phyloP scores from a whole-genome alignment of 2,113 vertebrate genomes.

The Cyprinodon variegatus region DNA sequence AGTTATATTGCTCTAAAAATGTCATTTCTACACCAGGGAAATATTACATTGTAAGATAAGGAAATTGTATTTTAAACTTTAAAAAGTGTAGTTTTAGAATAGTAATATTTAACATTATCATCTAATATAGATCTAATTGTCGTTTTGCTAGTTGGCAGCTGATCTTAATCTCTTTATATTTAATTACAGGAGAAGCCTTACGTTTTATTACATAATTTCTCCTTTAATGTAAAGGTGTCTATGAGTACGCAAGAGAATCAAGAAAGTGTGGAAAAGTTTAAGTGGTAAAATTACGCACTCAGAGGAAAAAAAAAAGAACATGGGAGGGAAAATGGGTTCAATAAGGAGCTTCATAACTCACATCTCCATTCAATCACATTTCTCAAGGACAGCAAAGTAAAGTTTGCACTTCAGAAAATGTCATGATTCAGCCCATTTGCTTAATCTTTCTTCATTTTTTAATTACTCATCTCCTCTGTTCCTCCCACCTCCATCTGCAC shows the following conservation, averaged over 20 bases:
- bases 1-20: not conserved
- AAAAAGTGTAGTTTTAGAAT: not conserved
- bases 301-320: constrained; percentile 22
- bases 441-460: constrained; percentile 10
- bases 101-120: not conserved
- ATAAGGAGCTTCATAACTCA: not conserved
- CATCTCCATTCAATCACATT: constrained; percentile 7
- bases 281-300: constrained; percentile 30
- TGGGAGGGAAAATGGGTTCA: constrained; percentile 19
- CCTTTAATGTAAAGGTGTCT: constrained; percentile 9
- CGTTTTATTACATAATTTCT: constrained; percentile 25
- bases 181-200: constrained; percentile 1
- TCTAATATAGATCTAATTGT: not conserved
- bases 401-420: constrained; percentile 7
- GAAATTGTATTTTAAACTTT: not conserved
- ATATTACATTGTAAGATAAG: not conserved
- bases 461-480: constrained; percentile 41
- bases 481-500: constrained; percentile 45
- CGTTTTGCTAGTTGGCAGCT: not conserved
- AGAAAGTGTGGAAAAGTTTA: constrained; percentile 1
- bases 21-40: not conserved
- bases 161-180: constrained; percentile 18
- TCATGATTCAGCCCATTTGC: constrained; percentile 7
- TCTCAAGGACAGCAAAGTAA: constrained; percentile 2
- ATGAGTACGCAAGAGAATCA: constrained; percentile 1